A percentile compares a stretch with the other conserved stretches of the same genome.
phyloP scores from a whole-genome alignment of 2,797 vertebrate genomes.

The Enteromius fasciolatus region DNA sequence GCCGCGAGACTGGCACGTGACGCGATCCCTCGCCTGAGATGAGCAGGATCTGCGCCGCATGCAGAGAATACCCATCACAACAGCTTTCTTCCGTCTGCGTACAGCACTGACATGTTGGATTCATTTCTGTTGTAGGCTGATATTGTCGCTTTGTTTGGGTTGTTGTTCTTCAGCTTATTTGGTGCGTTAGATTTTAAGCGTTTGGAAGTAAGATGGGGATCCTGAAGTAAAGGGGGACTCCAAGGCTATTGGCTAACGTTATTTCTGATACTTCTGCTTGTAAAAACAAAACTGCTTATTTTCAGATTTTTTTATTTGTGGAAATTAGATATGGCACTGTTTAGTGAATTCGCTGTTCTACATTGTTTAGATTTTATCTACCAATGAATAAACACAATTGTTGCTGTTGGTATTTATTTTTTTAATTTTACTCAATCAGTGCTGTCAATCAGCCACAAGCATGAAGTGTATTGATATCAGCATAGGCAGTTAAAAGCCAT shows the following conservation, averaged over 20 bases:
- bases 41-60: not conserved
- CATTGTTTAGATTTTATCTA: not conserved
- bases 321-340: not conserved
- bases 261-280: not conserved
- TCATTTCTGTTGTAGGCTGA: not conserved
- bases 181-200: not conserved
- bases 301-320: not conserved
- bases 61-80: not conserved
- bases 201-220: not conserved
- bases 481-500: not conserved
- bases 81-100: not conserved
- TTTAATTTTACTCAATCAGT: not conserved
- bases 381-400: not conserved
- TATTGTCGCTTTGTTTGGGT: not conserved
- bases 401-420: not conserved
- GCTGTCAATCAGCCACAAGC: not conserved
- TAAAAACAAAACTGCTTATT: not conserved
- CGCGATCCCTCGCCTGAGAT: no score
- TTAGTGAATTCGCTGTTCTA: not conserved
- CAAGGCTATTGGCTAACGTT: not conserved
- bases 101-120: not conserved
- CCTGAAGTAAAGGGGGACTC: not conserved
- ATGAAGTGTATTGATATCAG: not conserved
- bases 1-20: constrained; percentile 2
- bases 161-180: not conserved